phyloP scores from a whole-genome alignment of 2,797 vertebrate genomes.

The Yasuhikotakia modesta region DNA sequence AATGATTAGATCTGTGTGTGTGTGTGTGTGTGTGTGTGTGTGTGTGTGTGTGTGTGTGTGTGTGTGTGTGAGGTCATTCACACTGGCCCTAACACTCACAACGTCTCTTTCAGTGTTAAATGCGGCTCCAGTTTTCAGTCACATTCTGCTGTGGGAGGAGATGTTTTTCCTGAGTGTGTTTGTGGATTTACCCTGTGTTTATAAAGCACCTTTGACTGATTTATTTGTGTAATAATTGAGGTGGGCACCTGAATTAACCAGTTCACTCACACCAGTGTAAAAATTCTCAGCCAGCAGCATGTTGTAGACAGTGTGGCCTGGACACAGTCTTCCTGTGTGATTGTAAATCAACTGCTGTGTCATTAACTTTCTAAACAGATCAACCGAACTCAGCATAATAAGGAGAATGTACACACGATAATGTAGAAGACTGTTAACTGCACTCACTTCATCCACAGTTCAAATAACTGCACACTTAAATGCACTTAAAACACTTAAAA shows the following conservation, averaged over 20 bases:
- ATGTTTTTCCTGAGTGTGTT: slow-evolving; percentile 39
- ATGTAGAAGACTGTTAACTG: no score
- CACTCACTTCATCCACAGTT: no score
- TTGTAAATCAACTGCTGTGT: no score
- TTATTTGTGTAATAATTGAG: slow-evolving; percentile 52
- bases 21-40: no score
- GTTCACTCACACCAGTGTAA: slow-evolving; percentile 39
- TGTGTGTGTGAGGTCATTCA: slow-evolving; percentile 43
- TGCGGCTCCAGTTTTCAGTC: slow-evolving; percentile 37
- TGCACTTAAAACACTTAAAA: no score
- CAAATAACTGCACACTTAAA: no score
- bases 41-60: not conserved
- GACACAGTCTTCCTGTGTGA: no score
- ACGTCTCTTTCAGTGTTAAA: slow-evolving; percentile 8
- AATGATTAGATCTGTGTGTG: not conserved
- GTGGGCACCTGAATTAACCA: slow-evolving; percentile 56
- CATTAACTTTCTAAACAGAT: no score
- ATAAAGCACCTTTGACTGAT: slow-evolving; percentile 56
- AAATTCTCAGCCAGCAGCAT: not conserved
- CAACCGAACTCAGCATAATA: no score
- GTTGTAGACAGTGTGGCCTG: no score
- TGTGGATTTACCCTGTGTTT: slow-evolving; percentile 43
- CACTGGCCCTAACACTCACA: slow-evolving; percentile 13
- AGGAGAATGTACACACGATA: no score
- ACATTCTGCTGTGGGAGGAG: slow-evolving; percentile 57